Base-by-base conservation (phyloP, 2,797 vertebrate species). In the Poecilia wingei region DNA sequence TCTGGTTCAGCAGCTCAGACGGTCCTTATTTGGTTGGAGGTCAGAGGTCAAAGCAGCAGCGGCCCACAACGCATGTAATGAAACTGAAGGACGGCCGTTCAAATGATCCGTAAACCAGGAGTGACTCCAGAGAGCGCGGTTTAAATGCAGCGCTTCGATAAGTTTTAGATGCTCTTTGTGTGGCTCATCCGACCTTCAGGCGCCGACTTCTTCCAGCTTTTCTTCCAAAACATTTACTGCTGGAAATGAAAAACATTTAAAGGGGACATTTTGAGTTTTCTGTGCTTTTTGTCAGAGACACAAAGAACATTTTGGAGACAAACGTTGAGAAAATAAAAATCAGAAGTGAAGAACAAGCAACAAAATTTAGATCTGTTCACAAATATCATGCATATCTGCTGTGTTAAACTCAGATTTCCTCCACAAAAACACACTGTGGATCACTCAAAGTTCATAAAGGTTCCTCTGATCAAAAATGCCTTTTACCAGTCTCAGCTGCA, bases 11-110 rank as follows among this genome's bases (percentile, higher is more conserved):
- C 36, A 53, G 0, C 25, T 20, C 51, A 31, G n/a, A 70, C 0
- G n/a, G 53, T 6, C 20, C 1, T 82, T 39, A 57, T 28, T 12
- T 28, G 1, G 7, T 20, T 47, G 33, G 49, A 66, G 90, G 85
- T 87, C 82, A 82, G 72, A 36, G 83, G 86, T 86, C 83, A 82
- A 31, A 61, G 70, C 70, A 28, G 79, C 66, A 0, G 51, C 3
- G 1, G 10, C 49, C 31, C 49, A 53, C 1, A 14, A 9, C 9
- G 20, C 76, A 55, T 53, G 72, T 51, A 68, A 79, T 86, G 39
- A 81, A 82, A 77, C 69, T 55, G 78, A 78, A 41, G 43, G 73
- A 64, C 74, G 77, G 57, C 59, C 71, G 45, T 82, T 82, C n/a
- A 45, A 28, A 78, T 79, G 4, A 74, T 49, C 46, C 33, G 20